Evolutionary conservation across 2,797 vertebrate genomes (phyloP), one percentile per base, ranked within the genome.

Genomic region (Siniperca scherzeri): DNA sequence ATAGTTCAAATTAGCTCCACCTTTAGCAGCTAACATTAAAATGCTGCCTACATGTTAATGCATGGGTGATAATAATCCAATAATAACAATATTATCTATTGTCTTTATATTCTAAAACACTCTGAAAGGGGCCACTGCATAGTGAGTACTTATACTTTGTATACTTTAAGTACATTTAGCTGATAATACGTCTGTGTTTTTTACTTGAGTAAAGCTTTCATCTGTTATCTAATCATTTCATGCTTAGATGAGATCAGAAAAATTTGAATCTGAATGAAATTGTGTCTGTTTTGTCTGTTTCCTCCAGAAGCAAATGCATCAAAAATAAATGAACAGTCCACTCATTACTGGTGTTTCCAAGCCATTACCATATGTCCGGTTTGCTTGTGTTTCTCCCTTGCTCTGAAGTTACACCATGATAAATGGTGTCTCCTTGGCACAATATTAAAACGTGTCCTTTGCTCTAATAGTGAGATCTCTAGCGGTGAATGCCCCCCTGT

Each of bases 341-440:
- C 56, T 75, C 48, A 5, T 14, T 70, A 57, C 42, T 38, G n/a
- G 36, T 40, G 19, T 48, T 62, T 77, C 59, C 38, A 44, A 60
- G 21, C 36, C 64, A 67, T 81, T 70, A 79, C 25, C 33, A 33
- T 46, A 33, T n/a, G 61, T 36, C 48, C 40, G 71, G 53, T 83
- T 78, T 82, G 42, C 72, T 33, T 48, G 52, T 73, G 67, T 19
- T 70, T 25, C 74, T 87, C 57, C 74, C 52, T 75, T 22, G 14
- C 55, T 48, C 25, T 74, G 77, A 84, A 86, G 86, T 84, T 68
- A 74, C 89, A 67, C 53, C 10, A 2, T 86, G 86, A 93, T 77
- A 56, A 84, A 91, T 82, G 38, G 53, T 65, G 78, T 89, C 86
- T 87, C 88, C 89, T 90, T 91, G 82, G 77, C 79, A 64, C 80